A percentile compares a stretch with the other conserved stretches of the same genome.
phyloP scores from a whole-genome alignment of 2,113 vertebrate genomes.

The Garra rufa region DNA sequence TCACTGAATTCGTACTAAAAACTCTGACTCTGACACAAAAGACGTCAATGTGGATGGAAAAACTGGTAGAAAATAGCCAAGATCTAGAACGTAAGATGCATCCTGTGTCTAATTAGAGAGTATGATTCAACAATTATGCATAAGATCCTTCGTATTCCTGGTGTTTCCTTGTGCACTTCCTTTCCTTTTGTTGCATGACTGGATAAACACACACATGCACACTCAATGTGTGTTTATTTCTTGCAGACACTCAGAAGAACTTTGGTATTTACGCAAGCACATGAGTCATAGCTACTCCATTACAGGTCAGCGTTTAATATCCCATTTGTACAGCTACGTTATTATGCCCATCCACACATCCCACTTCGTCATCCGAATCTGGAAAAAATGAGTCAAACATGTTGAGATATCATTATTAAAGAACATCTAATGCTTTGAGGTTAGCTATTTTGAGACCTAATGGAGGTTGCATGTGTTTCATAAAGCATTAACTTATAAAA shows the following conservation, averaged over 20 bases:
- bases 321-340: background rate
- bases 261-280: background rate
- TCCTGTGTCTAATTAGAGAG: background rate
- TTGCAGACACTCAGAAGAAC: background rate
- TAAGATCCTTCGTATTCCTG: background rate
- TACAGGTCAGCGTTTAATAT: background rate
- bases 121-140: background rate
- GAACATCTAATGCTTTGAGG: background rate
- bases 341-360: background rate
- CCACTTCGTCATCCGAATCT: background rate
- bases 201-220: background rate
- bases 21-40: background rate
- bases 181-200: background rate
- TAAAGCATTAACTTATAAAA: background rate
- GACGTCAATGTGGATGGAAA: background rate
- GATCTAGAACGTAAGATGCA: background rate
- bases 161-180: background rate
- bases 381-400: background rate
- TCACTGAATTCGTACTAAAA: background rate
- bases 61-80: background rate
- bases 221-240: constrained; percentile 3
- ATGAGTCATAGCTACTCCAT: background rate
- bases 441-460: background rate
- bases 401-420: background rate
- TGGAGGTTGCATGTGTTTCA: background rate